Percentiles rank a stretch among this genome's conserved stretches.
These are phyloP conservation scores for Panzeria rudis DNA, from an alignment of 2,888 invertebrate genomes.

Conservation along the genomic window DNA sequence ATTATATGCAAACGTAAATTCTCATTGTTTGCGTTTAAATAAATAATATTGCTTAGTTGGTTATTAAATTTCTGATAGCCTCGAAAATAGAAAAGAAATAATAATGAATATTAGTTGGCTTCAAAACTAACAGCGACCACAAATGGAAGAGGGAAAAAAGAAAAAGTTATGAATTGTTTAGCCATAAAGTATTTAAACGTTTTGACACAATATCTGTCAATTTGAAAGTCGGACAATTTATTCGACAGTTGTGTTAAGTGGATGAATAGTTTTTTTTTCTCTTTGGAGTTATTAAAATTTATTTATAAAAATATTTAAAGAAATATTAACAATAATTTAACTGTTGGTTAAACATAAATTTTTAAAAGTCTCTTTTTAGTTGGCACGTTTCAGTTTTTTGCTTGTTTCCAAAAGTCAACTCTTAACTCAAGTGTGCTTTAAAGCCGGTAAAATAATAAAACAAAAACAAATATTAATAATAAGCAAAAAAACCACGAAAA, in stretches of 20 bases:
- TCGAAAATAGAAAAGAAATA: constrained; percentile 14
- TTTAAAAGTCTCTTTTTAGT: constrained; percentile 33
- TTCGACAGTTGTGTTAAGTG: constrained; percentile 12
- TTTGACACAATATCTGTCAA: constrained; percentile 46
- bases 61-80: constrained; percentile 27
- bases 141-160: not conserved
- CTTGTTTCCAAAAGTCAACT: constrained; percentile 30
- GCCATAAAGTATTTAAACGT: constrained; percentile 34
- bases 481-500: constrained; percentile 29
- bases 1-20: not conserved
- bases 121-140: not conserved
- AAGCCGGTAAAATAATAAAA: constrained; percentile 22
- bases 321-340: constrained; percentile 62
- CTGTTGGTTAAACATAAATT: constrained; percentile 50
- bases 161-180: constrained; percentile 1
- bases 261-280: not conserved
- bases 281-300: constrained; percentile 1
- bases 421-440: not conserved
- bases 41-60: constrained; percentile 18
- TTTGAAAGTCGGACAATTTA: constrained; percentile 29
- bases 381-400: constrained; percentile 49
- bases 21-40: constrained; percentile 8
- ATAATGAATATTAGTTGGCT: not conserved
- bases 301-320: constrained; percentile 4
- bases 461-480: not conserved